Evolutionary conservation across 2,888 invertebrate species (phyloP).

Genomic region (Bruchidius siliquastri): DNA sequence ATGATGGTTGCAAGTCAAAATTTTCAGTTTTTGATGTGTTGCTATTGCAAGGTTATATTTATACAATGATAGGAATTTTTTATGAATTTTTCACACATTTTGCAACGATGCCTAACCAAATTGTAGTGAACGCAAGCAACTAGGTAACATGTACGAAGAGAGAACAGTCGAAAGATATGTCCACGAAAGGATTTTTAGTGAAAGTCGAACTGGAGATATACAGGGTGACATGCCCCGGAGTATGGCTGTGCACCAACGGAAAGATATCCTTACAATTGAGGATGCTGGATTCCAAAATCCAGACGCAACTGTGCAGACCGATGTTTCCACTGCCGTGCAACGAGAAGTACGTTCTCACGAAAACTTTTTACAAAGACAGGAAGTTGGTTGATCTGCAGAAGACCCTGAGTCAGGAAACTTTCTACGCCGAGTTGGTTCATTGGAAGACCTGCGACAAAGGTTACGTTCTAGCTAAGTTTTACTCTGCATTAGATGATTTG

Average conservation of each 20-base stretch:
- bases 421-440: conserved; percentile 63
- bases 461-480: conserved; percentile 58
- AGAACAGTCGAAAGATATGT: conserved; percentile 21
- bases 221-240: conserved; percentile 76
- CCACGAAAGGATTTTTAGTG: conserved; percentile 53
- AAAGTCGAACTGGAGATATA: conserved; percentile 57
- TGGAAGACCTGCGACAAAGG: conserved; percentile 52
- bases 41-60: background rate
- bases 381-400: conserved; percentile 49
- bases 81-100: background rate
- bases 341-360: conserved; percentile 68
- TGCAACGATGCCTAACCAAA: background rate
- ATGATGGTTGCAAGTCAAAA: background rate
- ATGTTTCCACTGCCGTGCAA: conserved; percentile 67
- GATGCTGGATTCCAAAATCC: conserved; percentile 63
- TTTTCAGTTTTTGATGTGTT: background rate
- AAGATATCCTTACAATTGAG: conserved; percentile 66
- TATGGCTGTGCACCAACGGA: conserved; percentile 79
- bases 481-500: conserved; percentile 60
- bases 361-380: conserved; percentile 49
- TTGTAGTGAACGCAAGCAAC: background rate
- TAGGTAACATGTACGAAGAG: background rate
- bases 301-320: conserved; percentile 62
- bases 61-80: background rate
- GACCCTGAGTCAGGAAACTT: conserved; percentile 51